Conservation (phyloP, 1,140 invertebrate species). For the Drusus annulatus region DNA sequence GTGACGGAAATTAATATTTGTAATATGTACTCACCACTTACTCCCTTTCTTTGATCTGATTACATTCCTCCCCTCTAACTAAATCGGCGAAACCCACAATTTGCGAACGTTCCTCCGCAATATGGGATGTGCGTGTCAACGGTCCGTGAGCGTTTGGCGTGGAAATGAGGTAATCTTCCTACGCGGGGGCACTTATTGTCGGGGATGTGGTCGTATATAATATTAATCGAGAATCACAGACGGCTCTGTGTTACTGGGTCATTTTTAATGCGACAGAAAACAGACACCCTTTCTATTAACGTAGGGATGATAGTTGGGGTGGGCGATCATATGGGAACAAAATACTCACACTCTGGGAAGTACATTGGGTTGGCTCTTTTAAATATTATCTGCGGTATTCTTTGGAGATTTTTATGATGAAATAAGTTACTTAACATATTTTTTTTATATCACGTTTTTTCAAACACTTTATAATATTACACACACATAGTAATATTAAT, state of each 20-base stretch:
- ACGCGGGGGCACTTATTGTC: slow-evolving; percentile 25
- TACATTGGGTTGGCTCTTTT: too few relatives aligned
- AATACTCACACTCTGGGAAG: too few relatives aligned
- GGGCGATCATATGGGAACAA: too few relatives aligned
- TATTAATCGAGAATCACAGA: slow-evolving; percentile 32
- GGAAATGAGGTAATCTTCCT: slow-evolving; percentile 58
- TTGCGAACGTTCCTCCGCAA: background rate
- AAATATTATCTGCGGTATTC: too few relatives aligned
- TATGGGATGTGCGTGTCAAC: slow-evolving; percentile 45
- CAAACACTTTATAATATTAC: too few relatives aligned
- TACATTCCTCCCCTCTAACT: background rate
- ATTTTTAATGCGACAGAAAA: slow-evolving; percentile 28
- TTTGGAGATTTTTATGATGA: too few relatives aligned
- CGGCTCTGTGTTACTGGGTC: slow-evolving; percentile 57
- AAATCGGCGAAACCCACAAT: background rate
- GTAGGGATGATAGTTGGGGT: background rate
- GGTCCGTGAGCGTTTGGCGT: slow-evolving; percentile 44
- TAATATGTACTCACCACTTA: too few relatives aligned
- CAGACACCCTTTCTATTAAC: slow-evolving; percentile 4
- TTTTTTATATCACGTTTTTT: too few relatives aligned
- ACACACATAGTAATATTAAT: too few relatives aligned
- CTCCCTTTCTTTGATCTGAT: background rate
- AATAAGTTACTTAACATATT: too few relatives aligned
- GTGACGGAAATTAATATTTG: too few relatives aligned
- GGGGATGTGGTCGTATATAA: slow-evolving; percentile 37